These are phyloP conservation scores for Colistium nudipinnis DNA, from an alignment of 2,113 vertebrate genomes.

Conservation along the genomic window DNA sequence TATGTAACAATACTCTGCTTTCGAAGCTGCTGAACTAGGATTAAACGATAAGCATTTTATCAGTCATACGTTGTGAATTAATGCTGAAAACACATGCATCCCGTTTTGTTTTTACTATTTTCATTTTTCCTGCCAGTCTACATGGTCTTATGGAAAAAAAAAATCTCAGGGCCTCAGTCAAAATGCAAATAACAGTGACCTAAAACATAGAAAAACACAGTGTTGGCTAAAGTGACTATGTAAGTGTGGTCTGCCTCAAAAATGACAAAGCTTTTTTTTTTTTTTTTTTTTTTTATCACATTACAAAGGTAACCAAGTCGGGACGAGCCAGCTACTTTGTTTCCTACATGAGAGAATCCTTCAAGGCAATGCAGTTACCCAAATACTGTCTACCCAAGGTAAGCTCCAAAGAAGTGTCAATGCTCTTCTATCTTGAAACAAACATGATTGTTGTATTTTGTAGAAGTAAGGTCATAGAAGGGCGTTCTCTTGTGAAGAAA, in stretches of 20 bases:
- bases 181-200: slow-evolving; percentile 10
- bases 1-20: slow-evolving; percentile 32
- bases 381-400: slow-evolving; percentile 99
- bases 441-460: slow-evolving; percentile 7
- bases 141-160: background rate
- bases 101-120: slow-evolving; percentile 10
- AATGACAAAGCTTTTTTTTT: slow-evolving; percentile 38
- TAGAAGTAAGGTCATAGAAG: background rate
- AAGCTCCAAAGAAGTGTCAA: slow-evolving; percentile 36
- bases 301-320: slow-evolving; percentile 88
- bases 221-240: background rate
- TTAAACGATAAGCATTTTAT: slow-evolving; percentile 17
- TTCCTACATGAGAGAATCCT: slow-evolving; percentile 93
- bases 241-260: slow-evolving; percentile 7
- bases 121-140: slow-evolving; percentile 6
- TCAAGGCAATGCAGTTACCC: slow-evolving; percentile 93
- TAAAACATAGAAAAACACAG: slow-evolving; percentile 5
- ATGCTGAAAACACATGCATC: too few relatives aligned
- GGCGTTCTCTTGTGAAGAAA: slow-evolving; percentile 22
- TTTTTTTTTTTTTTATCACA: too few relatives aligned
- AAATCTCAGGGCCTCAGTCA: background rate
- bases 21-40: slow-evolving; percentile 14
- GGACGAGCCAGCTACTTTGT: slow-evolving; percentile 96
- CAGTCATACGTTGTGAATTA: slow-evolving; percentile 37
- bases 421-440: background rate